Evolutionary conservation across 2,888 invertebrate genomes (phyloP), one percentile per base, ranked within the genome.

Genomic region (Cephalotes varians): DNA sequence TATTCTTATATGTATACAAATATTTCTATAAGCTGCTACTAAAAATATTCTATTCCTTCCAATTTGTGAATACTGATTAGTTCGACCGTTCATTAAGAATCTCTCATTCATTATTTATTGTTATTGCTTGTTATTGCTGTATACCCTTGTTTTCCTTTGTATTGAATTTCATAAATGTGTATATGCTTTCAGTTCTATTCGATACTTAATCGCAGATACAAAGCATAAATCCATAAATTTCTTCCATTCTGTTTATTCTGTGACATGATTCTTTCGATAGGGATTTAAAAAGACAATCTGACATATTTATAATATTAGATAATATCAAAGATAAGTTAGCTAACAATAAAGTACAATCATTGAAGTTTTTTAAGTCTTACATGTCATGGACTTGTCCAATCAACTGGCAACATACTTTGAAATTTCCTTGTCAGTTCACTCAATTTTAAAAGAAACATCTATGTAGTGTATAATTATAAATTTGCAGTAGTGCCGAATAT

Each of bases 131-230:
- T 3, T 40, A 40, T 40, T 40, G 12, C n/a, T 40, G 12, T n/a
- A 40, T 40, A 40, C 12, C 12, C 12, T 40, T 40, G 15, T 40
- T 62, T 10, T 47, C 15, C 2, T 15, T 62, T 74, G 0, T 62
- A 74, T 62, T 62, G 18, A 74, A 25, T 74, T 74, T 74, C 62
- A 49, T 47, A 62, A 21, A 15, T 74, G 25, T 6, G 28, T 60
- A 7, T 37, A 4, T 58, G 10, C 18, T 47, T 40, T 5, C 21
- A 21, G 6, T 47, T 34, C 3, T 9, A 34, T 21, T 15, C 34
- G 31, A 60, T 44, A 40, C 25, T 56, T 72, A 73, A 73, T 73
- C 58, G 31, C 25, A 54, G 18, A 58, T 58, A 73, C 60, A 73
- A 73, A 40, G 2, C 15, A 40, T 40, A 40, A 60, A 73, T 60